A percentile compares a stretch with the other conserved stretches of the same genome.
These are phyloP conservation scores for Serripes groenlandicus DNA, from an alignment of 2,888 invertebrate genomes.

Conservation along the genomic window DNA sequence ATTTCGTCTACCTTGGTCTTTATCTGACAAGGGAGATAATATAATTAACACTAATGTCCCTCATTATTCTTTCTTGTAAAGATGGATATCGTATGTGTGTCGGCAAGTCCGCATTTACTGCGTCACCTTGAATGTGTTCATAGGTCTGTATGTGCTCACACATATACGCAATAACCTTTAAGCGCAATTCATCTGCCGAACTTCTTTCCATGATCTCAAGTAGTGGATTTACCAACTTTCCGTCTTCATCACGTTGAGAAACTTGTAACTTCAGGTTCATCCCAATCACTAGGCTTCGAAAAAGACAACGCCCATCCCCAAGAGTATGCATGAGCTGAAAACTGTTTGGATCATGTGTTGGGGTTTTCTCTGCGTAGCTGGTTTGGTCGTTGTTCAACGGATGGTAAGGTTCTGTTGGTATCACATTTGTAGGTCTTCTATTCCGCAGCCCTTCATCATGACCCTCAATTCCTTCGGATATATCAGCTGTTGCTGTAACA, in stretches of 20 bases:
- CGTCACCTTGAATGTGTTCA: constrained; percentile 4
- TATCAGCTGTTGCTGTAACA: background rate
- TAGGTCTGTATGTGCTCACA: constrained; percentile 10
- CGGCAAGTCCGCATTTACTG: constrained; percentile 24
- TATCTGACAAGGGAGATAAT: too few species aligned
- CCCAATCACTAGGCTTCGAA: background rate
- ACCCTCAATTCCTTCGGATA: background rate
- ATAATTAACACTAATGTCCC: too few species aligned
- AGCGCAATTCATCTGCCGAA: background rate
- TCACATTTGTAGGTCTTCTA: too few species aligned
- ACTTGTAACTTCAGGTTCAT: constrained; percentile 10
- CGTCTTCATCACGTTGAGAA: constrained; percentile 9
- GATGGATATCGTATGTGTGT: constrained; percentile 3
- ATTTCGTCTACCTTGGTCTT: too few species aligned
- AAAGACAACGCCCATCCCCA: constrained; percentile 9
- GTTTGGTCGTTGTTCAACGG: too few species aligned
- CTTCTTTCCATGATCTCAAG: constrained; percentile 11
- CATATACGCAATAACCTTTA: constrained; percentile 13
- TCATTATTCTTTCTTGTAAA: constrained; percentile 14
- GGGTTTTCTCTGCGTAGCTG: too few species aligned
- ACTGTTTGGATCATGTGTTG: too few species aligned
- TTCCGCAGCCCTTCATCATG: background rate
- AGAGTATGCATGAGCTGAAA: background rate
- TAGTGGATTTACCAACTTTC: background rate
- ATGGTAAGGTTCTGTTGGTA: too few species aligned